These are phyloP conservation scores for Psittacara wagleri DNA, from an alignment of 2,113 vertebrate genomes.

Conservation along the genomic window DNA sequence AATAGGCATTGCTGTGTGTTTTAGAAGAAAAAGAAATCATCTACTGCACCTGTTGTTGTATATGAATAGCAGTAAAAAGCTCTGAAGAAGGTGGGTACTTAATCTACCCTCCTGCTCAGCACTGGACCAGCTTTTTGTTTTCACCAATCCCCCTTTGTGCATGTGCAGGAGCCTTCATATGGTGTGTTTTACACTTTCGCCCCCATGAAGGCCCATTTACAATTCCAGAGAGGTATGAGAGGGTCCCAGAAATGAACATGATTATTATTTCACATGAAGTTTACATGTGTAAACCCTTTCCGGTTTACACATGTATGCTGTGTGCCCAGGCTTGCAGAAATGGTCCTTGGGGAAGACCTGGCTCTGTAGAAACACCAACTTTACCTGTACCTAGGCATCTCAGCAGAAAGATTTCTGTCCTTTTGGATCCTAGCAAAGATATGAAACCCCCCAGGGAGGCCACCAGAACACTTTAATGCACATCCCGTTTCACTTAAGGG, in stretches of 20 bases:
- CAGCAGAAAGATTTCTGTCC: not conserved
- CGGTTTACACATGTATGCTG: accelerated
- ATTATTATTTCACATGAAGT: not conserved
- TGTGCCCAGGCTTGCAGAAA: not conserved
- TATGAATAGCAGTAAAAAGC: not conserved
- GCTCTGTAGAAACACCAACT: not conserved
- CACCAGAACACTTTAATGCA: not conserved
- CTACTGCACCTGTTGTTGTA: not conserved
- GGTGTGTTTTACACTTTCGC: not conserved
- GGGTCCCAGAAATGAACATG: not conserved
- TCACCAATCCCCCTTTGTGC: not conserved
- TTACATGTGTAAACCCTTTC: not conserved
- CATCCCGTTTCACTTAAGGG: not conserved
- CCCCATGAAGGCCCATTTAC: not conserved
- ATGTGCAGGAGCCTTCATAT: not conserved
- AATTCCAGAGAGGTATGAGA: not conserved
- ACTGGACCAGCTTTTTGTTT: not conserved
- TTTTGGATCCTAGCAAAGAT: not conserved
- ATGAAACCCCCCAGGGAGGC: not conserved
- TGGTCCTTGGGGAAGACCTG: not conserved
- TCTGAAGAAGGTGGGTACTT: not conserved
- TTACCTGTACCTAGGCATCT: not conserved
- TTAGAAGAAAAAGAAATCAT: not conserved
- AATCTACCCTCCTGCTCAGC: not conserved
- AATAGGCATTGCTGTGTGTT: not conserved